These are phyloP conservation scores for Bungarus multicinctus DNA, from an alignment of 2,113 vertebrate species.

Conservation along the genomic window DNA sequence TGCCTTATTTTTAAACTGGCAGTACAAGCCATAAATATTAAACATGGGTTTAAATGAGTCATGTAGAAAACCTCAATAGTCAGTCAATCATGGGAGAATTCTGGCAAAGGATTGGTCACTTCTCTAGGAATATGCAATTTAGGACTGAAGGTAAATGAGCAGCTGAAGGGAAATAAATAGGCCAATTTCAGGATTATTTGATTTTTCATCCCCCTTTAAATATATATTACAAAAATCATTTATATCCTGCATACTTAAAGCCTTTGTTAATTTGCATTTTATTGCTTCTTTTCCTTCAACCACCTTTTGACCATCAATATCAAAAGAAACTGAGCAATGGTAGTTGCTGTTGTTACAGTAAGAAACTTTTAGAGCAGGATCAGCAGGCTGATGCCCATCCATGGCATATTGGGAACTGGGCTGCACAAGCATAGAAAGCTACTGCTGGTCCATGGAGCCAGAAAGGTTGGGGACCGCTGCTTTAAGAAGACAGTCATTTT, in stretches of 20 bases:
- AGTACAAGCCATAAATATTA: neutral
- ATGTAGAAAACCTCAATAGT: neutral
- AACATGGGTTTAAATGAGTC: neutral
- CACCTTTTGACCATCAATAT: neutral
- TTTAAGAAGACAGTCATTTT: neutral
- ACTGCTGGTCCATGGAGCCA: too few species aligned
- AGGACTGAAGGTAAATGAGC: neutral
- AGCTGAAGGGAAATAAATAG: neutral
- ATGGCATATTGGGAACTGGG: too few species aligned
- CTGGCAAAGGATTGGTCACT: neutral
- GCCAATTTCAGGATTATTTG: neutral
- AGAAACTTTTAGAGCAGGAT: neutral
- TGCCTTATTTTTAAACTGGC: neutral
- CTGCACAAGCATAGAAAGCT: too few species aligned
- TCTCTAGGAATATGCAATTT: neutral
- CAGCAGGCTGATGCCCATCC: too few species aligned
- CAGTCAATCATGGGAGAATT: neutral
- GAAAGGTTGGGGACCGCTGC: too few species aligned
- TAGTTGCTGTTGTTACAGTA: neutral
- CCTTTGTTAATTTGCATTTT: neutral
- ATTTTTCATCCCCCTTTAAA: neutral
- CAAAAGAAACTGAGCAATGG: neutral
- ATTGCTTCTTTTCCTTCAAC: neutral
- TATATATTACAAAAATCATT: neutral
- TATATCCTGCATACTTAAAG: neutral